Percentiles rank a stretch among this genome's conserved stretches.
Conservation (phyloP, 2,888 invertebrate genomes). For the Dorcus parallelipipedus region DNA sequence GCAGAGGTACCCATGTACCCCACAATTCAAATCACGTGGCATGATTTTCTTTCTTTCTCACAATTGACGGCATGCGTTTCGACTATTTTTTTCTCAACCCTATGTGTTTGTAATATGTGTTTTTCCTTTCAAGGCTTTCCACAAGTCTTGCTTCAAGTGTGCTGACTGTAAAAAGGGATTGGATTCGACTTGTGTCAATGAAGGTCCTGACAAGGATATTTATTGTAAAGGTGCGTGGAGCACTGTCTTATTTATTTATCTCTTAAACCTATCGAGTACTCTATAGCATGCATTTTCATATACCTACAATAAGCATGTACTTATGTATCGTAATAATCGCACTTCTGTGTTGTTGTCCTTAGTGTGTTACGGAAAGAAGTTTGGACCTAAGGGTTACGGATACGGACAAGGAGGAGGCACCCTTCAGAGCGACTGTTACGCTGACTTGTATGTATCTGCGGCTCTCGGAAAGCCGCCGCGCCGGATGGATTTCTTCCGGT, state of each 20-base stretch:
- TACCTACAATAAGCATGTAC: no score
- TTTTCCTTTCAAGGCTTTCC: constrained; percentile 71
- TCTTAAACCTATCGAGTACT: no score
- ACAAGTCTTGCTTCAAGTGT: constrained; percentile 93
- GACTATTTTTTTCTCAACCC: constrained; percentile 4
- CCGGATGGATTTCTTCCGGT: background rate
- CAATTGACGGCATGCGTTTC: background rate
- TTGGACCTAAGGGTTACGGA: constrained; percentile 96
- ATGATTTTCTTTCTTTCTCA: constrained; percentile 1
- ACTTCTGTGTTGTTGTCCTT: constrained; percentile 34
- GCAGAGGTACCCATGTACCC: constrained; percentile 69
- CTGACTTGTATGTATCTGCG: constrained; percentile 68
- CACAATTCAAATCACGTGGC: background rate
- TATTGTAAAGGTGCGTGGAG: constrained; percentile 86
- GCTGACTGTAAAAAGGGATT: constrained; percentile 81
- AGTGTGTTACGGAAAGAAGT: constrained; percentile 96
- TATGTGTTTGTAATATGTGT: background rate
- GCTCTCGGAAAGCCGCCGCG: background rate
- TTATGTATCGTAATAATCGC: background rate
- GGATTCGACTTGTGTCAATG: constrained; percentile 89
- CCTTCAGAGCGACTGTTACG: constrained; percentile 83
- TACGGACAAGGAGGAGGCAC: constrained; percentile 96
- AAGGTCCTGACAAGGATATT: constrained; percentile 92
- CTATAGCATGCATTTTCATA: no score
- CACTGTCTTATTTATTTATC: constrained; percentile 17